These are phyloP conservation scores for Dasyornis broadbenti DNA, from an alignment of 2,113 vertebrate species.

Conservation along the genomic window DNA sequence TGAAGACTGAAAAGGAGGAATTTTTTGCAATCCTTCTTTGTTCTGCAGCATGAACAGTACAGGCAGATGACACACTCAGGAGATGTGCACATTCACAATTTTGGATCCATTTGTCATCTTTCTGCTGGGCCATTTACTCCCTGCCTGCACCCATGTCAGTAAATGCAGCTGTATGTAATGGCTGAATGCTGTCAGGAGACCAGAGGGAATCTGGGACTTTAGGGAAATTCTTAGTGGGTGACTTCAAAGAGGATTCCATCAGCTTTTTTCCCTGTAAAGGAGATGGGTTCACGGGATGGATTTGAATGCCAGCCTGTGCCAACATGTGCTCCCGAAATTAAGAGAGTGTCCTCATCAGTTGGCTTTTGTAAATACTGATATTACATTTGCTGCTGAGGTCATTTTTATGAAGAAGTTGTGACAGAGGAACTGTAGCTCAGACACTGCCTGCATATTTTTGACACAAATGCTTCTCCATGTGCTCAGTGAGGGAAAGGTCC, in stretches of 20 bases:
- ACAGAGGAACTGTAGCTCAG: neutral
- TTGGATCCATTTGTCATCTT: neutral
- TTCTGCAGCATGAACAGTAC: neutral
- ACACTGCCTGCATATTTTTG: neutral
- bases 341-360: neutral
- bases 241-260: neutral
- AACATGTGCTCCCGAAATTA: neutral
- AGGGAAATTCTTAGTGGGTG: neutral
- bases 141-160: accelerated
- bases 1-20: neutral
- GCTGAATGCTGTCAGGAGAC: neutral
- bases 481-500: neutral
- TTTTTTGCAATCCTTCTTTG: neutral
- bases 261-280: neutral
- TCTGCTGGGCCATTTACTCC: neutral
- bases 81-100: neutral
- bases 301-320: neutral
- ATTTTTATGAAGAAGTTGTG: neutral
- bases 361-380: neutral
- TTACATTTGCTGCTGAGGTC: neutral
- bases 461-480: neutral
- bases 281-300: neutral
- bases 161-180: neutral
- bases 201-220: neutral
- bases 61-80: neutral